phyloP scores from a whole-genome alignment of 1,140 invertebrate species.

The Anoplophora glabripennis region DNA sequence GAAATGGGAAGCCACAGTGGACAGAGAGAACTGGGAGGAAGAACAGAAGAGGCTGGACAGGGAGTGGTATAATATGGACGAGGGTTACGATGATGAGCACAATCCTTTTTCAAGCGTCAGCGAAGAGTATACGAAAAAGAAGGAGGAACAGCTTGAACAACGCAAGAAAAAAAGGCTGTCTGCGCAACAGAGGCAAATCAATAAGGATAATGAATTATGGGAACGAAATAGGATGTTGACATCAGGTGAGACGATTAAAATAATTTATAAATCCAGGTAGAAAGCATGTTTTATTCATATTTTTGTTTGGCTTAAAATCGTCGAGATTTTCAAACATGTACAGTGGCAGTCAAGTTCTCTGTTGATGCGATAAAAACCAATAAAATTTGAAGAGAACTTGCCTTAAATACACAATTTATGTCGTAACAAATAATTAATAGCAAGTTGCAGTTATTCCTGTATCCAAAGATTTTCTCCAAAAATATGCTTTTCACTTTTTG shows the following conservation, averaged over 20 bases:
- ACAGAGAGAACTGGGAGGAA: conserved; percentile 84
- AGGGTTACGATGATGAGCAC: conserved; percentile 89
- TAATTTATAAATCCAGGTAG: neutral
- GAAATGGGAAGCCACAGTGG: conserved; percentile 61
- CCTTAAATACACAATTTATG: no score
- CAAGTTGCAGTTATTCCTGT: no score
- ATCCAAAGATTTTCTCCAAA: no score
- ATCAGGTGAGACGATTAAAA: conserved; percentile 59
- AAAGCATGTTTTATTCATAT: no score
- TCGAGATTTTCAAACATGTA: no score
- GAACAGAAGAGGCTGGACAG: conserved; percentile 90
- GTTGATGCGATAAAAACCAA: no score
- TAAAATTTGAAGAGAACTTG: no score
- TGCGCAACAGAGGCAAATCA: conserved; percentile 90
- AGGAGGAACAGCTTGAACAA: conserved; percentile 89
- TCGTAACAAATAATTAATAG: no score
- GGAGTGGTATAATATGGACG: conserved; percentile 96
- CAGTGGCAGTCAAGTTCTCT: no score
- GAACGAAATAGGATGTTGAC: conserved; percentile 97
- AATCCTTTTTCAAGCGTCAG: conserved; percentile 90
- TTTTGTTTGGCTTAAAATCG: no score
- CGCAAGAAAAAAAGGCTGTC: conserved; percentile 88
- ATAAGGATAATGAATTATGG: conserved; percentile 98
- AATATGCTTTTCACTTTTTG: no score
- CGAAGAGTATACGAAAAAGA: conserved; percentile 85